Conservation (phyloP, 2,797 vertebrate species). For the Heterohyrax brucei region DNA sequence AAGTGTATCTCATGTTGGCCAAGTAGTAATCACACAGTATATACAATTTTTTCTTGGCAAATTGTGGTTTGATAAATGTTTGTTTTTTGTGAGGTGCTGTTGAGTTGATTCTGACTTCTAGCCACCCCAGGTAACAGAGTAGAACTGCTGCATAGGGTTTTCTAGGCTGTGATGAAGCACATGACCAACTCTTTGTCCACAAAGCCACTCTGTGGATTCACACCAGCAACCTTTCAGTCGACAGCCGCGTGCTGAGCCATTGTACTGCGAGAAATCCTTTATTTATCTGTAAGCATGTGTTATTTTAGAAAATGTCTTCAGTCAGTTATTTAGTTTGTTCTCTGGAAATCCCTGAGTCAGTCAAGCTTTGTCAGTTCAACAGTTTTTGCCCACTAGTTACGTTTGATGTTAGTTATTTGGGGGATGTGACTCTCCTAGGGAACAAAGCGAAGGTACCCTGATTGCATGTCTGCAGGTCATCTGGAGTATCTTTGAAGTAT, state of each 20-base stretch:
- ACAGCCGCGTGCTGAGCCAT: not conserved
- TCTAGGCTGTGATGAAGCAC: not conserved
- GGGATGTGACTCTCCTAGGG: not conserved
- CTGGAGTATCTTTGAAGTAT: slow-evolving; percentile 16
- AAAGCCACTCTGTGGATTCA: not conserved
- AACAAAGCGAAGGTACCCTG: slow-evolving; percentile 40
- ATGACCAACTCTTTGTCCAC: not conserved
- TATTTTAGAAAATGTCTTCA: slow-evolving; percentile 54
- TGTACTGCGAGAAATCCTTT: not conserved
- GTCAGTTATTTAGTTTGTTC: slow-evolving; percentile 54
- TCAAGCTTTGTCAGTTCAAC: slow-evolving; percentile 25
- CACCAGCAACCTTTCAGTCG: not conserved
- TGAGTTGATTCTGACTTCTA: not conserved
- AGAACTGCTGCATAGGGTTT: not conserved
- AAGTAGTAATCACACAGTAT: not conserved
- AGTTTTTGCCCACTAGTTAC: slow-evolving; percentile 28
- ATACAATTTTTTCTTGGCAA: slow-evolving; percentile 4
- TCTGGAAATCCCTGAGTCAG: slow-evolving; percentile 24
- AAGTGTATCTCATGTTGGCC: not conserved
- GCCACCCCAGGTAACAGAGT: not conserved
- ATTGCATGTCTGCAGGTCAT: slow-evolving; percentile 7
- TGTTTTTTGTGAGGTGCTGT: not conserved
- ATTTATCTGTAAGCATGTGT: not conserved
- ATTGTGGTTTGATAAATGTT: not conserved
- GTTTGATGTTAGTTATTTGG: not conserved